These are phyloP conservation scores for Decapterus maruadsi DNA, from an alignment of 2,797 vertebrate species.

Conservation along the genomic window DNA sequence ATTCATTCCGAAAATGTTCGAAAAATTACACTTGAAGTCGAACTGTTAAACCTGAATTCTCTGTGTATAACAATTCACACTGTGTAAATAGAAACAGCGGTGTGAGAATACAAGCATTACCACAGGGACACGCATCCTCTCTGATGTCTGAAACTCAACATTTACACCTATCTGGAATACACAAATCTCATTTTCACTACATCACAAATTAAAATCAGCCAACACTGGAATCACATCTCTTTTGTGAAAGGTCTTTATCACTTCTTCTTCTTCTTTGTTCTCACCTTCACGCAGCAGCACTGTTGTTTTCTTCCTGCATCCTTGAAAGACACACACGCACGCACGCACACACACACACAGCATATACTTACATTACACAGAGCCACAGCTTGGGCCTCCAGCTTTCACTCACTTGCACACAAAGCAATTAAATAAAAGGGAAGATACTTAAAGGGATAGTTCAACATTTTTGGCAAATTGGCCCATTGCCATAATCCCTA, in stretches of 20 bases:
- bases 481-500: too few species aligned
- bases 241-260: constrained; percentile 18
- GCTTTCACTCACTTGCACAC: neutral
- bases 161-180: constrained; percentile 15
- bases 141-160: constrained; percentile 7
- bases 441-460: neutral
- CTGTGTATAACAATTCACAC: neutral
- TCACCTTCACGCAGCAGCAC: constrained; percentile 11
- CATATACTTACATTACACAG: neutral
- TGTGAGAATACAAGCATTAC: neutral
- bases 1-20: too few species aligned
- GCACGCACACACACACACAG: neutral
- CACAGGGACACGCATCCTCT: neutral
- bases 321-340: neutral
- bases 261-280: constrained; percentile 23
- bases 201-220: constrained; percentile 35
- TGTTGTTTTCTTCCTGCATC: neutral
- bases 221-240: constrained; percentile 24
- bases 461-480: too few species aligned
- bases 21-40: neutral
- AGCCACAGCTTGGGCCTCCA: neutral
- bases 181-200: neutral
- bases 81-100: neutral
- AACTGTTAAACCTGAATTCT: neutral
- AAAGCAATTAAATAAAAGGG: constrained; percentile 34